Conservation (phyloP, 2,113 vertebrate genomes). For the Aegypius monachus region DNA sequence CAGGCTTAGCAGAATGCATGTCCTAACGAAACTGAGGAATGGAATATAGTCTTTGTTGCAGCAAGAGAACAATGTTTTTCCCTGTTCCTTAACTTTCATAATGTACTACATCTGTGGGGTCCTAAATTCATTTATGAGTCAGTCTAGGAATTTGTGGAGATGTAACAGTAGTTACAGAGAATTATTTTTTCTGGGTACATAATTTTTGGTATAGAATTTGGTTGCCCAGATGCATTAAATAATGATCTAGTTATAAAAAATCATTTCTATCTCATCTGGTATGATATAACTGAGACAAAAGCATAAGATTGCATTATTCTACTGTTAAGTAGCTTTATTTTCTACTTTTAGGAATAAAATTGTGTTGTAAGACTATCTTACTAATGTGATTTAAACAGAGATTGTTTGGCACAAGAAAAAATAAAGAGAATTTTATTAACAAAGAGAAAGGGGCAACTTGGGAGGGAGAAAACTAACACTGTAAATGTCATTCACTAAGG, state of each 20-base stretch:
- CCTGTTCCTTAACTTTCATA: background rate
- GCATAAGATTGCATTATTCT: background rate
- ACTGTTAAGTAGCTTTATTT: background rate
- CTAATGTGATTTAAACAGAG: background rate
- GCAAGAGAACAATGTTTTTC: background rate
- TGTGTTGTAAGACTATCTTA: background rate
- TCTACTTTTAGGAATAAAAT: background rate
- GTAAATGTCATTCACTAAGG: background rate
- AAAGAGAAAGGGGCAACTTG: background rate
- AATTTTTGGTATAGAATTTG: background rate
- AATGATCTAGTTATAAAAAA: background rate
- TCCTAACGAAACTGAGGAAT: background rate
- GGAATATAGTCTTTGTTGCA: background rate
- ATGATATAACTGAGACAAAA: background rate
- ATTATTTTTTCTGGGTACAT: background rate
- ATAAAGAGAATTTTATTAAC: background rate
- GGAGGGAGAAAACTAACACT: background rate
- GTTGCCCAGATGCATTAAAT: background rate
- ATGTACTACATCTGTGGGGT: background rate
- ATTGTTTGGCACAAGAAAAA: background rate
- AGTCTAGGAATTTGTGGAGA: background rate
- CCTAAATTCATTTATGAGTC: background rate
- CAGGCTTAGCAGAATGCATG: background rate
- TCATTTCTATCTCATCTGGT: background rate
- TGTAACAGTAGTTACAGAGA: background rate